Evolutionary conservation across 2,797 vertebrate genomes (phyloP), one percentile per base, ranked within the genome.

Genomic region (Cottoperca gobio): DNA sequence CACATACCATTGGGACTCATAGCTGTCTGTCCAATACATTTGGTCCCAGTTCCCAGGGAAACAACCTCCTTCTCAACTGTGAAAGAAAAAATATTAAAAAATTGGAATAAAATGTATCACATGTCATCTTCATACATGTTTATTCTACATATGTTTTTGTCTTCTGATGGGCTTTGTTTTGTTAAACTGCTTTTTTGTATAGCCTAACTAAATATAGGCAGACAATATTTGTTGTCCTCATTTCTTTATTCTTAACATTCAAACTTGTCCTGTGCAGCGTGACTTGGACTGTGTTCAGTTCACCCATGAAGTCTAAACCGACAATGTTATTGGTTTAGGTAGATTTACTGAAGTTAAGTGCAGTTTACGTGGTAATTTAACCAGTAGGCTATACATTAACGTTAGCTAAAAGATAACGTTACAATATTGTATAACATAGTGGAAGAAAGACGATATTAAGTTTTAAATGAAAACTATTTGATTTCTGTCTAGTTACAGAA

Each of bases 1-100:
- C 14, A 86, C 90, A 52, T 35, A 99, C 98, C 98, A 0, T 69
- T 93, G 69, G 94, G 93, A 77, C 96, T 96, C 97, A 99, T 96
- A 46, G 95, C 92, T 46, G 91, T 92, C 60, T 85, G 94, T 43
- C 98, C 97, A 52, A 99, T 95, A 81, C 98, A 99, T 87, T 99
- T 99, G 24, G 98, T 98, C 72, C 98, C 98, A 2, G 97, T 99
- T 89, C 97, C 98, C 92, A 99, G 57, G 31, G 98, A 96, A 88
- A 99, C 96, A 21, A 99, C 95, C 91, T 97, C 95, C 75, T 92
- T 96, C 2, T 75, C 85, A 72, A 90, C 96, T 95, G 90, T 16
- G 43, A 35, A 39, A 53, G 26, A 54, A 28, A 62, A 13, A 65
- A 16, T 26, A 7, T 17, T n/a, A 10, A 13, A 2, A n/a, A 3